Evolutionary conservation across 35 echinoderm and acorn worm species (phyloP).

Genomic region (Holothuria glaberrima): DNA sequence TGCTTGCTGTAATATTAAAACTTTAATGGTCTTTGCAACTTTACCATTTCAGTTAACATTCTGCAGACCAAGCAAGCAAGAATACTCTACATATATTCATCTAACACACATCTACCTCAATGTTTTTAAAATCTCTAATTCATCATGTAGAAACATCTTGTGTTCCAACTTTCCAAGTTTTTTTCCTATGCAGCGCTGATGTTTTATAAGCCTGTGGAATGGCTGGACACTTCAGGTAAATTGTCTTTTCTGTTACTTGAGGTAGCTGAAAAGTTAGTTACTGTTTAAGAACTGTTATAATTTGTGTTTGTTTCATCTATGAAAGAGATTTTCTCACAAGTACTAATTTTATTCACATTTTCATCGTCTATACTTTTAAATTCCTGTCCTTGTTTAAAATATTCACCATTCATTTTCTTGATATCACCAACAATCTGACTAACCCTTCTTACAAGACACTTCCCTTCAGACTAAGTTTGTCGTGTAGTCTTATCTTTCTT

Average conservation of each 20-base stretch:
- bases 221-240: too few relatives aligned
- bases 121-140: not conserved
- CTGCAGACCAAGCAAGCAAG: too few relatives aligned
- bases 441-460: too few relatives aligned
- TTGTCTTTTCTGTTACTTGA: not conserved
- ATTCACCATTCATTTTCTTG: not conserved
- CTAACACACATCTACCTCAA: too few relatives aligned
- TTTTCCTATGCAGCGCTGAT: not conserved
- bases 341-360: not conserved
- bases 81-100: too few relatives aligned
- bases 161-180: not conserved
- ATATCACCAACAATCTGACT: not conserved
- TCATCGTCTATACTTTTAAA: not conserved
- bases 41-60: too few relatives aligned
- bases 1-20: too few relatives aligned
- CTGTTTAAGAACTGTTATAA: constrained; percentile 8
- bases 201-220: not conserved
- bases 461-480: too few relatives aligned
- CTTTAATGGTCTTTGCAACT: too few relatives aligned
- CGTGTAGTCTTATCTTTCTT: too few relatives aligned
- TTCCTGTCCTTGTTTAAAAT: not conserved
- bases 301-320: not conserved
- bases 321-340: not conserved
- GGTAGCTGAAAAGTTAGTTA: constrained; percentile 27
- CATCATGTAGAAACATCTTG: not conserved